Evolutionary conservation across 2,888 invertebrate species (phyloP).

Genomic region (Strigamia crassipes): DNA sequence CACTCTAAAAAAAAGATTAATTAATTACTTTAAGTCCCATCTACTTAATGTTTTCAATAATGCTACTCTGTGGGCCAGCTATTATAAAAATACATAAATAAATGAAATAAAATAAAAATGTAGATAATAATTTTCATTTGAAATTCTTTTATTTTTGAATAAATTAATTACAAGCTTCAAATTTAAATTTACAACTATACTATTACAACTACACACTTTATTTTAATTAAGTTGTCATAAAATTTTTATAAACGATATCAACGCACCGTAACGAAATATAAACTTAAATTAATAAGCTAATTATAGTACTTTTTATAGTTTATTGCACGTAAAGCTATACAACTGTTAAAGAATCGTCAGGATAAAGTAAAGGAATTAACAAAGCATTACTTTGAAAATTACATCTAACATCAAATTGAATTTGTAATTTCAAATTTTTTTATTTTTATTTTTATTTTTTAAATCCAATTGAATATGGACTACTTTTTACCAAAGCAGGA

Average conservation of each 20-base stretch:
- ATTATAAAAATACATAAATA: no score
- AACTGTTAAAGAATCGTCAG: background rate
- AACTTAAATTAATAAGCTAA: background rate
- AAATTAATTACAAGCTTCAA: no score
- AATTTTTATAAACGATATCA: no score
- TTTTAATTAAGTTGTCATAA: no score
- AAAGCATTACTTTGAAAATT: background rate
- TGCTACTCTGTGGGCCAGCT: background rate
- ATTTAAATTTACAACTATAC: no score
- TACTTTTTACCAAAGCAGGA: constrained; percentile 63
- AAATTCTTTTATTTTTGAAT: no score
- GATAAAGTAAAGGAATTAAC: background rate
- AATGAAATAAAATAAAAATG: no score
- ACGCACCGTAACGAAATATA: no score
- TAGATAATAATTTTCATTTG: no score
- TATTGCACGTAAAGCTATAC: constrained; percentile 30
- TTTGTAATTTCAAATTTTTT: background rate
- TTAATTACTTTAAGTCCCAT: background rate
- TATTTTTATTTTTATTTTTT: background rate
- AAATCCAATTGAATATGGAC: background rate
- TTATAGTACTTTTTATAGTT: background rate
- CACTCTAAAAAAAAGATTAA: background rate
- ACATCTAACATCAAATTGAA: background rate
- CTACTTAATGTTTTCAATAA: background rate
- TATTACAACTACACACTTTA: no score